A percentile compares a stretch with the other conserved stretches of the same genome.
Conservation (phyloP, 2,888 invertebrate species). For the Scaptomyza caliginosa region DNA sequence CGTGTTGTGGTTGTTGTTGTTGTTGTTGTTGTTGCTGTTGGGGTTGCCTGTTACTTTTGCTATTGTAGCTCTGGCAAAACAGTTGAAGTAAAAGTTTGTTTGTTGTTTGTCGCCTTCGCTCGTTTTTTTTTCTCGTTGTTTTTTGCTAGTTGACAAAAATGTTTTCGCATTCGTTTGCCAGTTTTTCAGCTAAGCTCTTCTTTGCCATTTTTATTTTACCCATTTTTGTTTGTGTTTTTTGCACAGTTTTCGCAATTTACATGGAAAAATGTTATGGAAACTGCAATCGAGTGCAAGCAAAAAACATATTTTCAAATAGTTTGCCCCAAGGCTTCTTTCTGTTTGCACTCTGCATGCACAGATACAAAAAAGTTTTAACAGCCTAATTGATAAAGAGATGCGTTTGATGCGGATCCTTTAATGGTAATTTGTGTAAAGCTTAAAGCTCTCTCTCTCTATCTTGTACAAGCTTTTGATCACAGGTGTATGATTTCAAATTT, state of each 20-base stretch:
- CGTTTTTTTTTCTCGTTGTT: neutral
- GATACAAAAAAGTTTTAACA: neutral
- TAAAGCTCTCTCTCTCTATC: neutral
- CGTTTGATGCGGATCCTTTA: neutral
- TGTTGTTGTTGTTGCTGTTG: conserved; percentile 17
- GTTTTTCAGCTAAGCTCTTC: conserved; percentile 46
- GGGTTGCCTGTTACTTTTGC: conserved; percentile 23
- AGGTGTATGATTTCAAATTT: no score
- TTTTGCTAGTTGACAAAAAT: conserved; percentile 55
- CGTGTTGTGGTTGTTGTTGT: conserved; percentile 17
- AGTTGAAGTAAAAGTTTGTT: conserved; percentile 63
- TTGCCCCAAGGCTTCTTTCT: conserved; percentile 10
- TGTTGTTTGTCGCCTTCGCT: conserved; percentile 61
- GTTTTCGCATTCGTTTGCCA: conserved; percentile 61
- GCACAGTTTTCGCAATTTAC: conserved; percentile 26
- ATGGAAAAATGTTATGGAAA: conserved; percentile 44
- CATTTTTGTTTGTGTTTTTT: conserved; percentile 2
- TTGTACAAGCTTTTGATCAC: no score
- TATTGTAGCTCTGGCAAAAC: conserved; percentile 39
- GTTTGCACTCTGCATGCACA: neutral
- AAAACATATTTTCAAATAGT: conserved; percentile 50
- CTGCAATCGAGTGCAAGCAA: conserved; percentile 37
- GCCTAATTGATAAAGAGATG: neutral
- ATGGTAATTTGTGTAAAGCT: neutral
- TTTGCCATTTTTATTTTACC: neutral